Base-by-base conservation (phyloP, 2,797 vertebrate genomes). In the Poeciliopsis infans region DNA sequence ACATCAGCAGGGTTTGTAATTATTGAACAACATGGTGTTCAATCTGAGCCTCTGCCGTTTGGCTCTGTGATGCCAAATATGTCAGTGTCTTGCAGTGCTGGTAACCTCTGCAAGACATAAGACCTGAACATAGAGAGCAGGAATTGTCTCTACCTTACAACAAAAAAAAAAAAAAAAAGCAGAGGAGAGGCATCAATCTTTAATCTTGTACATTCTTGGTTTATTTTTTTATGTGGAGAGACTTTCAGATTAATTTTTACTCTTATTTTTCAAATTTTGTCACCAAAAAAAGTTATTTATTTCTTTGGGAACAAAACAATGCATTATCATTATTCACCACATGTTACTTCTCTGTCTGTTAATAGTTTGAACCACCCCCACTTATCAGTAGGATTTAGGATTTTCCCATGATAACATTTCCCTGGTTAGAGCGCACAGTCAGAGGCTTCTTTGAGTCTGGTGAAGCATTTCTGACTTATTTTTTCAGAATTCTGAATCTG, bases 41-140 rank as follows among this genome's bases (percentile, higher is more conserved):
- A 31, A 4, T 25, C 23, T 66, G 12, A 68, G 41, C 23, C 45
- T 18, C 8, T 49, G 45, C 12, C 13, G n/a, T 71, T 76, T 16
- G 81, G 15, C 43, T 47, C 28, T 31, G n/a, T 72, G 45, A 47
- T 47, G 16, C 11, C 2, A 45, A 72, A 76, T 78, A 18, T 66
- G 46, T 53, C 72, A 23, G 28, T 33, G 28, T 12, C 43, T 12
- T 45, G 43, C 43, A 45, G 11, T 66, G 39, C 46, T 71, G 15
- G 25, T 76, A 78, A 80, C 51, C 55, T 68, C 59, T 81, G 46
- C 49, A 59, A 49, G 61, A 11, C 64, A 18, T 57, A 4, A 74
- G 64, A 31, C 66, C 33, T 43, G 31, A 18, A 51, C 69, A 79
- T 3, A 31, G 23, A 53, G 1, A 55, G 51, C 25, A n/a, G 23